Percentiles rank a stretch among this genome's conserved stretches.
phyloP scores from a whole-genome alignment of 2,113 vertebrate species.

The Rhegmatorhina hoffmannsi region DNA sequence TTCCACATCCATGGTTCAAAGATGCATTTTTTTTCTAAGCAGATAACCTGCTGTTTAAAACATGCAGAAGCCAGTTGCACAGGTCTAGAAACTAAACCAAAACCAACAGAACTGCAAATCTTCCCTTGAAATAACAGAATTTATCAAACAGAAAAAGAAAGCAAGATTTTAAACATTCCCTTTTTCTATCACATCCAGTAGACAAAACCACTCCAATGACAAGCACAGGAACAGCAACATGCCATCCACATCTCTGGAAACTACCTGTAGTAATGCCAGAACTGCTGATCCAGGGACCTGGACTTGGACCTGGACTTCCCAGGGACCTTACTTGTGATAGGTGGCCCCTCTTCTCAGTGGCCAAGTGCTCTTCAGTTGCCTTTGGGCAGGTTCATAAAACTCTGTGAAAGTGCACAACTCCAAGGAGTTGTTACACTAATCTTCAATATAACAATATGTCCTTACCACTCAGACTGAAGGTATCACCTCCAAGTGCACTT shows the following conservation, averaged over 20 bases:
- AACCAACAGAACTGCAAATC: neutral
- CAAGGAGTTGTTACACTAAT: neutral
- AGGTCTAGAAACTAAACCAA: neutral
- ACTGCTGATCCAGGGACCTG: neutral
- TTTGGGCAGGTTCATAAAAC: neutral
- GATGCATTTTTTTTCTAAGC: neutral
- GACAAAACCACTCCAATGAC: neutral
- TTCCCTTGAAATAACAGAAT: neutral
- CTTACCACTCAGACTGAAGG: neutral
- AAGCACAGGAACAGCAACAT: neutral
- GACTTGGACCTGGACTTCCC: neutral
- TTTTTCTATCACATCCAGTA: neutral
- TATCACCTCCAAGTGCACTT: neutral
- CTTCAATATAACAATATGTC: neutral
- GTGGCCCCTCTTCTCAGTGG: neutral
- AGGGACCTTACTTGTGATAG: neutral
- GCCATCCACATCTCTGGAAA: neutral
- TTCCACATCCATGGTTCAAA: neutral
- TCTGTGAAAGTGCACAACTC: neutral
- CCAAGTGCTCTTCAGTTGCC: neutral
- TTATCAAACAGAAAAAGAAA: neutral
- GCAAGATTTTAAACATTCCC: neutral
- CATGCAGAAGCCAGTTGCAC: fast-evolving
- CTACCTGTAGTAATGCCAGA: neutral
- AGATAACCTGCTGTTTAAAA: neutral